A percentile compares a stretch with the other conserved stretches of the same genome.
Conservation (phyloP, 2,888 invertebrate species). For the Seira musarum region DNA sequence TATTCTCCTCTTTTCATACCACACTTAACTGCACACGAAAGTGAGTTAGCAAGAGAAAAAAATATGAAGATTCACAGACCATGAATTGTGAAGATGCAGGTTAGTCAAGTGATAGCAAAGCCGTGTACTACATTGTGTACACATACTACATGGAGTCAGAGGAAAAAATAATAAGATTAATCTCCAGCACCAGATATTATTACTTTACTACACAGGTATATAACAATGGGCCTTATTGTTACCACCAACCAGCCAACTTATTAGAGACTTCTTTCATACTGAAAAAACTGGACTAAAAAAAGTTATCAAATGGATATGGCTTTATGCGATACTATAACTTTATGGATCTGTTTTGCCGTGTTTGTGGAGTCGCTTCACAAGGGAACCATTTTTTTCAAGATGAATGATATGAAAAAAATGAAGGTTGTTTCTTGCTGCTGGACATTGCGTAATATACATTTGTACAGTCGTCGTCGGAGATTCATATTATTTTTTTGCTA, state of each 20-base stretch:
- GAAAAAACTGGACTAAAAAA: constrained; percentile 30
- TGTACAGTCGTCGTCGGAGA: too few species aligned
- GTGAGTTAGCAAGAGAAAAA: constrained; percentile 18
- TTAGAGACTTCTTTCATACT: constrained; percentile 24
- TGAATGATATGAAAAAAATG: constrained; percentile 25
- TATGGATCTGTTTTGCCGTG: neutral
- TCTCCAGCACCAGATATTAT: neutral
- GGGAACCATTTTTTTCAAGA: constrained; percentile 18
- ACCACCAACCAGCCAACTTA: constrained; percentile 31
- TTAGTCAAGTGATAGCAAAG: constrained; percentile 40
- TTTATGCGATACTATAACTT: constrained; percentile 10
- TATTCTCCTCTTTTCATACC: constrained; percentile 8
- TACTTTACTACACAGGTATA: constrained; percentile 14
- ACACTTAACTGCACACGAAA: constrained; percentile 42
- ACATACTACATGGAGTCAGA: constrained; percentile 10
- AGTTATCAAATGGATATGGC: neutral
- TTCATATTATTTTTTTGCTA: neutral
- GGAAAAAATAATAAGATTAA: neutral
- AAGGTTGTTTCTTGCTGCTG: constrained; percentile 35
- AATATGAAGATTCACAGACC: constrained; percentile 56
- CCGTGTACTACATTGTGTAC: constrained; percentile 22
- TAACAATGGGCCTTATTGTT: constrained; percentile 56
- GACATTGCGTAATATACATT: constrained; percentile 49
- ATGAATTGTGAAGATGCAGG: constrained; percentile 54
- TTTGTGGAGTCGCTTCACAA: neutral